Percentiles rank a stretch among this genome's conserved stretches.
Conservation (phyloP, 2,888 invertebrate species). For the Plebejus melissa region DNA sequence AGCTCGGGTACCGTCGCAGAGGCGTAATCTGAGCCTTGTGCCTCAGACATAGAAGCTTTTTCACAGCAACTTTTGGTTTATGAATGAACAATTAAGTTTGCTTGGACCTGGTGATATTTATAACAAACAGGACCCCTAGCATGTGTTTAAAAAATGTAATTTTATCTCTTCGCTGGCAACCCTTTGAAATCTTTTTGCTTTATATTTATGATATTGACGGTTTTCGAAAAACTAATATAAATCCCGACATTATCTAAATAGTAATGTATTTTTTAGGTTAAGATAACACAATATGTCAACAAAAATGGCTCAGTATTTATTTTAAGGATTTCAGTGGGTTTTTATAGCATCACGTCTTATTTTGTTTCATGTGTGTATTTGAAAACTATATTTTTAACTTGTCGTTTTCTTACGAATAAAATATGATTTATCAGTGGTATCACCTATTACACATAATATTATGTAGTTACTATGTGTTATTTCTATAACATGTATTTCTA, state of each 20-base stretch:
- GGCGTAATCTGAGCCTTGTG: neutral
- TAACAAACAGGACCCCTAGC: slow-evolving; percentile 35
- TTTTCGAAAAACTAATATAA: slow-evolving; percentile 27
- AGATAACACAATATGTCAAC: slow-evolving; percentile 21
- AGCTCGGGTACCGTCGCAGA: neutral
- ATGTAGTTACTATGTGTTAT: neutral
- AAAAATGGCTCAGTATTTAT: slow-evolving; percentile 11
- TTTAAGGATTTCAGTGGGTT: slow-evolving; percentile 17
- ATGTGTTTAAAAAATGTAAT: slow-evolving; percentile 44
- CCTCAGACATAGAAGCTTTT: neutral
- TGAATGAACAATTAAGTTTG: slow-evolving; percentile 8
- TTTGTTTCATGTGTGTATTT: neutral
- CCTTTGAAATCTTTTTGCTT: slow-evolving; percentile 39
- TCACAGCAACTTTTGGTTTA: neutral
- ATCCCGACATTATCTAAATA: slow-evolving; percentile 26
- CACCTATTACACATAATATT: neutral
- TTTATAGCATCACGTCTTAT: slow-evolving; percentile 6
- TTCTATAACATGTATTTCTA: neutral
- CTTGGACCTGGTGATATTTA: slow-evolving; percentile 32
- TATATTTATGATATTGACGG: slow-evolving; percentile 39
- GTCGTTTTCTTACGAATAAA: neutral
- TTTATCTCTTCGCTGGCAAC: slow-evolving; percentile 45
- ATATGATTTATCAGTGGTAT: neutral
- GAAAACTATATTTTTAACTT: neutral
- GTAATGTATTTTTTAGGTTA: slow-evolving; percentile 18